Conservation (phyloP, 2,888 invertebrate genomes). For the Dichetophora obliterata region DNA sequence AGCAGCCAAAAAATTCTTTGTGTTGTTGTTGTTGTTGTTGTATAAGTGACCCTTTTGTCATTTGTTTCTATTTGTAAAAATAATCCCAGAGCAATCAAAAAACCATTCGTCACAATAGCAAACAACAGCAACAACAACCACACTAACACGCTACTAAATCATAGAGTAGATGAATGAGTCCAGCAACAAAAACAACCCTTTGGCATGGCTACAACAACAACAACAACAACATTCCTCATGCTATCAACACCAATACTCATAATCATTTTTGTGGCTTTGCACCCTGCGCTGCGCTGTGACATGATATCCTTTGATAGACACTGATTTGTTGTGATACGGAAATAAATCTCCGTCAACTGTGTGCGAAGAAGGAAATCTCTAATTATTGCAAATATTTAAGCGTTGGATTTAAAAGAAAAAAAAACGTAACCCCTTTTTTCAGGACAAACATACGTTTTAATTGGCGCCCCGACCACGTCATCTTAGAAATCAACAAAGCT, state of each 20-base stretch:
- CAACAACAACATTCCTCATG: not conserved
- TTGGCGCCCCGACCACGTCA: constrained; percentile 24
- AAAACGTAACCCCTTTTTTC: not conserved
- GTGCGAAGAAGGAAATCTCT: constrained; percentile 2
- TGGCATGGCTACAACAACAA: not conserved
- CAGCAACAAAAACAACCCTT: constrained; percentile 7
- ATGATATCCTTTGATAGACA: not conserved
- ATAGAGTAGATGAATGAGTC: not conserved
- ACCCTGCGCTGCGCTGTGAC: constrained; percentile 36
- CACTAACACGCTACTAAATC: constrained; percentile 24
- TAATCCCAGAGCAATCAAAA: constrained; percentile 46
- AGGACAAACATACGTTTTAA: constrained; percentile 26
- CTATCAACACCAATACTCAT: constrained; percentile 44
- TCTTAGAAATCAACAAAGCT: not conserved
- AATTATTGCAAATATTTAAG: constrained; percentile 11
- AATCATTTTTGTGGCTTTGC: constrained; percentile 52
- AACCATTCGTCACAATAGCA: constrained; percentile 41
- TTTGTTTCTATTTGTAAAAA: constrained; percentile 47
- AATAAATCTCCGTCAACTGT: not conserved
- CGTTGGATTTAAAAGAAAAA: not conserved
- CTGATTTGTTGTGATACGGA: not conserved
- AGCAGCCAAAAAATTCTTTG: not conserved
- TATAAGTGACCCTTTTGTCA: constrained; percentile 19
- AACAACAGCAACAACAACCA: not conserved
- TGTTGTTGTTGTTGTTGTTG: constrained; percentile 19